Conservation (phyloP, 2,797 vertebrate species). For the Urocyon cinereoargenteus region DNA sequence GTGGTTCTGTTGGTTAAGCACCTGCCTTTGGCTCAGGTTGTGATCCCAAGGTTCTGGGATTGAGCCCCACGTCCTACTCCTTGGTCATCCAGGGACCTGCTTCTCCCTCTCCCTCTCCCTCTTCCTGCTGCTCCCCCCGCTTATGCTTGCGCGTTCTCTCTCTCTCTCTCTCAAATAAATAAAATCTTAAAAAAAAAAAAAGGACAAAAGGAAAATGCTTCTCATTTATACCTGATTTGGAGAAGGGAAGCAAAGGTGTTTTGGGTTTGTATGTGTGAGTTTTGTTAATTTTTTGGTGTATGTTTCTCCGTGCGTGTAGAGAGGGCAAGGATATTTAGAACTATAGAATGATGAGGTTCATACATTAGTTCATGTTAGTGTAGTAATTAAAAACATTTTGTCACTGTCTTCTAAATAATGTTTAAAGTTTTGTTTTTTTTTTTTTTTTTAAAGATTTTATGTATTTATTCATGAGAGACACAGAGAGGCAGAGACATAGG, state of each 20-base stretch:
- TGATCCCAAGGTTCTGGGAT: too few relatives aligned
- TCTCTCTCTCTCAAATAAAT: too few relatives aligned
- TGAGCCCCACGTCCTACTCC: too few relatives aligned
- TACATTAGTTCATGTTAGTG: not conserved
- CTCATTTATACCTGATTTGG: conserved; percentile 25
- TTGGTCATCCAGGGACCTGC: too few relatives aligned
- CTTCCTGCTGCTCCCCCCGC: too few relatives aligned
- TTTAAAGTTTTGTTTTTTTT: not conserved
- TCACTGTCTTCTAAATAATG: conserved; percentile 3
- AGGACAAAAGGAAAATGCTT: not conserved
- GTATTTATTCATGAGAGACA: not conserved
- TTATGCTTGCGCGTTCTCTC: too few relatives aligned
- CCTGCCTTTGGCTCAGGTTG: too few relatives aligned
- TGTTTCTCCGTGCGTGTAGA: not conserved
- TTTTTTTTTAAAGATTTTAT: not conserved
- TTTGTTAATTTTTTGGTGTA: not conserved
- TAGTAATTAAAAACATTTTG: conserved; percentile 41
- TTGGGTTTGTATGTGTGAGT: not conserved
- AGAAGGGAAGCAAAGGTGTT: conserved; percentile 29
- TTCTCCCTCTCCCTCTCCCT: too few relatives aligned
- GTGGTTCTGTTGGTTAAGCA: too few relatives aligned
- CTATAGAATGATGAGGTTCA: not conserved
- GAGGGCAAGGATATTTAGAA: not conserved
- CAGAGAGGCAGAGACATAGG: not conserved
- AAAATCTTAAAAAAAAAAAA: too few relatives aligned